Evolutionary conservation across 2,797 vertebrate species (phyloP).

Genomic region (Tokudaia muenninki): DNA sequence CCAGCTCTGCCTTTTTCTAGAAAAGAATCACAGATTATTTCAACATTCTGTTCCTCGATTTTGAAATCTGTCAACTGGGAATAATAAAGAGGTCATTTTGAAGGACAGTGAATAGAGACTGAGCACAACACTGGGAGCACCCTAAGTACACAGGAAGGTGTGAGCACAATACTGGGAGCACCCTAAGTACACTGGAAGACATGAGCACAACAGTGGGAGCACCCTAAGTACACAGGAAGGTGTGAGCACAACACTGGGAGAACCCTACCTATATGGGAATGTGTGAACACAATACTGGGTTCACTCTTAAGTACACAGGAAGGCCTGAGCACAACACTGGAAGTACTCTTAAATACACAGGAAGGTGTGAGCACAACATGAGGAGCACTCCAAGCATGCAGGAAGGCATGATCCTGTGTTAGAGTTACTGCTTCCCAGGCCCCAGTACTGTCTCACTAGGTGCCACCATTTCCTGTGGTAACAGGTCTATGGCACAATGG

Average conservation of each 20-base stretch:
- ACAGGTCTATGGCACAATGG: too few species aligned
- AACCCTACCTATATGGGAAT: too few species aligned
- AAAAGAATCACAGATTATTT: neutral
- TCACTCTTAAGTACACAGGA: too few species aligned
- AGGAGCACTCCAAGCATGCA: too few species aligned
- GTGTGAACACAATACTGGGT: accelerated
- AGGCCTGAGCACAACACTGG: neutral
- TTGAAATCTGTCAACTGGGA: neutral
- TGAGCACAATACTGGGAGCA: too few species aligned
- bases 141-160: neutral
- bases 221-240: too few species aligned
- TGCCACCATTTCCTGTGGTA: neutral
- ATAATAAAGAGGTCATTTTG: neutral
- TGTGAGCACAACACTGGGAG: neutral
- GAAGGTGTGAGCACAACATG: too few species aligned
- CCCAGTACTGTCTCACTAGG: neutral
- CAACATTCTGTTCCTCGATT: neutral
- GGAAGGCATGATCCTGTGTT: neutral
- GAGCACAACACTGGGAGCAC: too few species aligned
- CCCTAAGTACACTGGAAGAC: too few species aligned
- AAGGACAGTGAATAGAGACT: neutral
- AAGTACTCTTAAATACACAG: too few species aligned
- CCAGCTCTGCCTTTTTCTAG: neutral
- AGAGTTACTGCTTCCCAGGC: neutral
- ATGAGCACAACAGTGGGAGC: neutral